Base-by-base conservation (phyloP, 2,888 invertebrate species). In the Epistrophe grossulariae region DNA sequence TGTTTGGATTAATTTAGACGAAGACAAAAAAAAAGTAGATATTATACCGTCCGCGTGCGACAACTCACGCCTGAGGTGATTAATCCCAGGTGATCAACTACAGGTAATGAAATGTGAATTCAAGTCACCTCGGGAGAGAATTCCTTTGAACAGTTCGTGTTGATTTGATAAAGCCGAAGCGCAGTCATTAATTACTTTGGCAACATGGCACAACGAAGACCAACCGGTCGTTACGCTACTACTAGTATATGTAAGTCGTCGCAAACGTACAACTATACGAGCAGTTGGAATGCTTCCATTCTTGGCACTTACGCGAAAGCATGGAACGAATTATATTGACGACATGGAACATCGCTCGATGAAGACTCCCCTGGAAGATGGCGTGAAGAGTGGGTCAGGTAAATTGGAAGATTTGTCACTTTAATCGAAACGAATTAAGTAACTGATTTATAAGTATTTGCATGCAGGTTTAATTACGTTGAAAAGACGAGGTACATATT, bases 371-470 rank as follows among this genome's bases (percentile, higher is more conserved):
- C 55, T 70, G 70, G 74, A 74, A 64, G 74, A 85, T 59, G 45
- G 9, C 50, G 74, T 57, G 73, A 85, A 64, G 81, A 74, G 78
- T 78, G 70, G 85, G 85, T 85, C 82, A 85, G 82, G 57, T 82
- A 85, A 62, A 85, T 85, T 82, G 78, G 74, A 79, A 64, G 78
- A 85, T 82, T 85, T 85, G 85, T 82, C 82, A 74, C 38, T 79
- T 59, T 70, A 70, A 70, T 70, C 78, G 78, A 82, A 82, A 70
- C 73, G 85, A 85, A 85, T 85, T 85, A 81, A 70, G 35, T 74
- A 78, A 17, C 73, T 82, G 81, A 79, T 82, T 85, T 85, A 82
- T 82, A 82, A 79, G 78, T 45, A 64, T 78, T 82, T 71, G 57
- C 59, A 59, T 78, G 70, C 40, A 40, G 38, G 11, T 45, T 35